Conservation (phyloP, 2,113 vertebrate genomes). For the Lonchura striata region DNA sequence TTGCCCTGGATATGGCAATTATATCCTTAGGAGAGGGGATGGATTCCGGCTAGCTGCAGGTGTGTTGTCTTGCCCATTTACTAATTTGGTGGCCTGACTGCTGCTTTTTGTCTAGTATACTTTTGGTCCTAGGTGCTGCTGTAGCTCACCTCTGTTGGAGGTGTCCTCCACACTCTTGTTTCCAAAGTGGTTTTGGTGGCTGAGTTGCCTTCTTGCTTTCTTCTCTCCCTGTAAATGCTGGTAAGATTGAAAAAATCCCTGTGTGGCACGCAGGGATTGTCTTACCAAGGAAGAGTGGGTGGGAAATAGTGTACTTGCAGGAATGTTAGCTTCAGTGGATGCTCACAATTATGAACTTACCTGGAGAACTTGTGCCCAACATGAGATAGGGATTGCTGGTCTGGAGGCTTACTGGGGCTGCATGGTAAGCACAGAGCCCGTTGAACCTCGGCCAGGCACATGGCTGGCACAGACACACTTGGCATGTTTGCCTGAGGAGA, state of each 20-base stretch:
- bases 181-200: background rate
- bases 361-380: background rate
- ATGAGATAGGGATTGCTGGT: background rate
- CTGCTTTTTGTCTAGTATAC: background rate
- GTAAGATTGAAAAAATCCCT: background rate
- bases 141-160: background rate
- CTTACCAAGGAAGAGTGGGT: background rate
- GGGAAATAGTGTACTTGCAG: background rate
- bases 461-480: background rate
- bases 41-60: background rate
- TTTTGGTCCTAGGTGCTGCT: background rate
- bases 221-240: background rate
- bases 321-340: background rate
- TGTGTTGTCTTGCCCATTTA: background rate
- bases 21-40: background rate
- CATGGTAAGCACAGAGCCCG: background rate
- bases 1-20: background rate
- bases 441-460: background rate
- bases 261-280: fast-evolving
- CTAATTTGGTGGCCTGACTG: background rate
- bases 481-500: background rate
- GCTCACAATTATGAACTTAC: background rate
- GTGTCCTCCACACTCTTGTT: background rate
- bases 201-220: background rate
- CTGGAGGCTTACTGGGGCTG: background rate